Conservation (phyloP, 1,140 invertebrate species). For the Meteorus sp. region DNA sequence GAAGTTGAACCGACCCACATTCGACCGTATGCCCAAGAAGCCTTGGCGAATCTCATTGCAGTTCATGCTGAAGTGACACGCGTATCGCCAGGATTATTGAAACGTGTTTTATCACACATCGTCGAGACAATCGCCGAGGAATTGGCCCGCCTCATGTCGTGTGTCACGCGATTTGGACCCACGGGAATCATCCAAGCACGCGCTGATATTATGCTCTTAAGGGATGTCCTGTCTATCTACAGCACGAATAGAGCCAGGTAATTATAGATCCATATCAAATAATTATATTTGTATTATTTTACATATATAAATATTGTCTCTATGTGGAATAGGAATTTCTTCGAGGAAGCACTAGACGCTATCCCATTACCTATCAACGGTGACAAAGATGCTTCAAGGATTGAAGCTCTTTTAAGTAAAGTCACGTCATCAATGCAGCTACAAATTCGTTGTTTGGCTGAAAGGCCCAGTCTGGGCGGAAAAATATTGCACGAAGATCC, state of each 20-base stretch:
- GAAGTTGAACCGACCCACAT: slow-evolving; percentile 75
- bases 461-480: slow-evolving; percentile 28
- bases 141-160: slow-evolving; percentile 81
- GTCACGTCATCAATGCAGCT: slow-evolving; percentile 50
- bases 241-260: slow-evolving; percentile 63
- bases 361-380: slow-evolving; percentile 59
- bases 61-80: slow-evolving; percentile 89
- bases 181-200: slow-evolving; percentile 71
- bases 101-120: slow-evolving; percentile 79
- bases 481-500: slow-evolving; percentile 25
- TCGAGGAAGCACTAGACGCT: slow-evolving; percentile 65
- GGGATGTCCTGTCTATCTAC: slow-evolving; percentile 59
- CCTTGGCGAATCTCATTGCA: slow-evolving; percentile 86
- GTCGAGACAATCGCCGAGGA: slow-evolving; percentile 91
- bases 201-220: slow-evolving; percentile 65
- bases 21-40: slow-evolving; percentile 89
- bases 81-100: slow-evolving; percentile 76
- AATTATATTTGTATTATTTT: neutral
- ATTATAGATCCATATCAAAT: slow-evolving; percentile 26
- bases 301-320: slow-evolving; percentile 19
- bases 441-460: slow-evolving; percentile 49
- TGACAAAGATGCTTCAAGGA: slow-evolving; percentile 48
- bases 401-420: slow-evolving; percentile 51
- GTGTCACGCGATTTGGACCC: slow-evolving; percentile 70
- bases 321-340: slow-evolving; percentile 55